These are phyloP conservation scores for Pluvialis apricaria DNA, from an alignment of 2,113 vertebrate species.

Conservation along the genomic window DNA sequence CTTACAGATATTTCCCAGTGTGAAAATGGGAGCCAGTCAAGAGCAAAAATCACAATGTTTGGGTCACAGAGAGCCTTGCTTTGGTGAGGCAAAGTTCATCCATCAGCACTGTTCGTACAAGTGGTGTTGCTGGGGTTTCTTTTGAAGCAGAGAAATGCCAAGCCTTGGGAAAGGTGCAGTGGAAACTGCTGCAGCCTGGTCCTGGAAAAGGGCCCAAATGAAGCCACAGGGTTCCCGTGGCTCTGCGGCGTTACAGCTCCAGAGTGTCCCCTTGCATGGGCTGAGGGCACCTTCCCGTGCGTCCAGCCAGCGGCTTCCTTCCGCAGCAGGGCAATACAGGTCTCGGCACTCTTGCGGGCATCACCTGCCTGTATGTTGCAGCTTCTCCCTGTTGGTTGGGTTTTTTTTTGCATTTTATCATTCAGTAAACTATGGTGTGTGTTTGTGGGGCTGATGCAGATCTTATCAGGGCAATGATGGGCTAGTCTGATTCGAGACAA, in stretches of 20 bases:
- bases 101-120: no score
- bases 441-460: background rate
- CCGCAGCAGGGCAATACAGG: background rate
- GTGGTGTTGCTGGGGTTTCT: background rate
- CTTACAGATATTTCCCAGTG: fast-evolving
- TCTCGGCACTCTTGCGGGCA: background rate
- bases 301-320: background rate
- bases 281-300: background rate
- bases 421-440: background rate
- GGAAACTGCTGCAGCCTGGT: background rate
- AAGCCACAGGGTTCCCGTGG: fast-evolving
- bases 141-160: background rate
- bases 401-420: background rate
- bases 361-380: background rate
- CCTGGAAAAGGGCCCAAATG: background rate
- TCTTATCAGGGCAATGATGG: background rate
- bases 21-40: background rate
- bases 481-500: background rate
- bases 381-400: background rate
- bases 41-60: background rate
- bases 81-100: background rate
- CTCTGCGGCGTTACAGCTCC: background rate
- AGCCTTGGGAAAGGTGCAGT: background rate
- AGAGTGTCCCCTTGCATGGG: background rate
- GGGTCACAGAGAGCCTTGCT: background rate